Evolutionary conservation across 1,140 invertebrate species (phyloP).

Genomic region (Dinothrombium tinctorium): DNA sequence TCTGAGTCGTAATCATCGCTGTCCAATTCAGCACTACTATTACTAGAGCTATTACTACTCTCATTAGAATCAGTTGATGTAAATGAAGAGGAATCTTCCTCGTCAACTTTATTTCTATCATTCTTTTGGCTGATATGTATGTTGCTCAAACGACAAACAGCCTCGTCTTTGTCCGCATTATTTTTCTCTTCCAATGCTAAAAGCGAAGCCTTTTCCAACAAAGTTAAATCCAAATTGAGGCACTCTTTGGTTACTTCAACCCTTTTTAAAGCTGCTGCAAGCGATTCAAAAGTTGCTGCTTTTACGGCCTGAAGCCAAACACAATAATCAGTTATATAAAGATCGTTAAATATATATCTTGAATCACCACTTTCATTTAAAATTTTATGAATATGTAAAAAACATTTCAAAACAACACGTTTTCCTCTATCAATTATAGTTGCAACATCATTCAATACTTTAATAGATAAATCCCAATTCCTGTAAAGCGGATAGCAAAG

Average conservation of each 20-base stretch:
- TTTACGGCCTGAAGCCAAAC: slow-evolving; percentile 49
- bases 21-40: too few relatives aligned
- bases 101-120: too few relatives aligned
- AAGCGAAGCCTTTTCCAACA: slow-evolving; percentile 12
- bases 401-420: slow-evolving; percentile 44
- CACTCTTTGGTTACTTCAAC: slow-evolving; percentile 10
- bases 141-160: too few relatives aligned
- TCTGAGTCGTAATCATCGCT: too few relatives aligned
- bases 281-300: slow-evolving; percentile 15
- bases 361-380: slow-evolving; percentile 42
- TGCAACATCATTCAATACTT: slow-evolving; percentile 35
- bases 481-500: slow-evolving; percentile 53
- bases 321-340: slow-evolving; percentile 69
- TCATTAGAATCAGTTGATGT: too few relatives aligned
- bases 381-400: slow-evolving; percentile 43
- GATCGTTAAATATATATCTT: slow-evolving; percentile 55
- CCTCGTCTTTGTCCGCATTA: too few relatives aligned
- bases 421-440: slow-evolving; percentile 32
- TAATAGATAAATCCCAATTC: slow-evolving; percentile 42
- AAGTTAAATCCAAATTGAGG: slow-evolving; percentile 11
- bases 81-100: too few relatives aligned
- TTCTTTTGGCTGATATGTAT: too few relatives aligned
- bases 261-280: slow-evolving; percentile 21
- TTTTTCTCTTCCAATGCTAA: neutral
- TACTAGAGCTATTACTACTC: too few relatives aligned